Percentiles rank a stretch among this genome's conserved stretches.
These are phyloP conservation scores for Neoarius graeffei DNA, from an alignment of 2,113 vertebrate species.

Conservation along the genomic window DNA sequence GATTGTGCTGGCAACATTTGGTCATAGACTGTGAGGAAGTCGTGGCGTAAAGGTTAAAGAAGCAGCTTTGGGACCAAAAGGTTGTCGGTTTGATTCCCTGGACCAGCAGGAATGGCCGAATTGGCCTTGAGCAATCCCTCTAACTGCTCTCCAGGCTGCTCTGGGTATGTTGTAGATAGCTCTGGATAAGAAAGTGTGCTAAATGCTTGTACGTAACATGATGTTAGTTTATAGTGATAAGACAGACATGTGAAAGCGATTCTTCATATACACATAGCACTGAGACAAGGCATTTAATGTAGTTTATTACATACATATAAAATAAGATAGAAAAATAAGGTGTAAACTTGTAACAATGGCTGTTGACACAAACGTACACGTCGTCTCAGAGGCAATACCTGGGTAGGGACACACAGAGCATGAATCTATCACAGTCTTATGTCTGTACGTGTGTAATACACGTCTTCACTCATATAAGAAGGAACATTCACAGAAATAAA, in stretches of 20 bases:
- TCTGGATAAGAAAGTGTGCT: too few relatives aligned
- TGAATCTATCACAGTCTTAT: constrained; percentile 64
- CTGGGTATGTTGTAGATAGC: too few relatives aligned
- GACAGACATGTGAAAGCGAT: background rate
- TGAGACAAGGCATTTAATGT: constrained; percentile 88
- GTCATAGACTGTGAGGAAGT: background rate
- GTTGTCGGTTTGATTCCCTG: too few relatives aligned
- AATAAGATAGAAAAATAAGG: constrained; percentile 96
- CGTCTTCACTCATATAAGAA: constrained; percentile 73
- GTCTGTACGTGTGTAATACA: constrained; percentile 76
- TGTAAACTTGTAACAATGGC: constrained; percentile 95
- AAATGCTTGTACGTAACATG: background rate
- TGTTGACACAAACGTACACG: constrained; percentile 94
- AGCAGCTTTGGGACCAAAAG: too few relatives aligned
- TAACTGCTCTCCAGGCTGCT: too few relatives aligned
- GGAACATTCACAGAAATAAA: constrained; percentile 46
- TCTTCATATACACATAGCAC: constrained; percentile 82
- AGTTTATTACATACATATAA: constrained; percentile 89
- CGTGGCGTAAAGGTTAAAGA: too few relatives aligned
- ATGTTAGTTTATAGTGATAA: background rate
- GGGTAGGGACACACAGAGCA: constrained; percentile 81
- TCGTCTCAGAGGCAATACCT: constrained; percentile 91
- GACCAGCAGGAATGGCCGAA: too few relatives aligned
- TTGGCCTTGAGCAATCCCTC: too few relatives aligned
- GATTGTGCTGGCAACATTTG: background rate